Conservation (phyloP, 2,888 invertebrate species). For the Drosophila setosimentum region DNA sequence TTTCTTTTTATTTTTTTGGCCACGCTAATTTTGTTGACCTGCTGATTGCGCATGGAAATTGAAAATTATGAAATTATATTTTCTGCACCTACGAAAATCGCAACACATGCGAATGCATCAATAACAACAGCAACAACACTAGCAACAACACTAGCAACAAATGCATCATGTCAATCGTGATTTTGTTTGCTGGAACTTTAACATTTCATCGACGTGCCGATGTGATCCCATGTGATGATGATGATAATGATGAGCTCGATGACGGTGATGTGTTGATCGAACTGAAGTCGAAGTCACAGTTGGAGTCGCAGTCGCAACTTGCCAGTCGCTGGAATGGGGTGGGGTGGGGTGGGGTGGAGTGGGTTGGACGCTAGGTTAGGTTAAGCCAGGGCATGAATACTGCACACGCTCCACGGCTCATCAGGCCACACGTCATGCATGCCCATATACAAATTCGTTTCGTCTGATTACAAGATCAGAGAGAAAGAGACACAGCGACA, state of each 20-base stretch:
- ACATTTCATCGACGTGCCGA: slow-evolving; percentile 80
- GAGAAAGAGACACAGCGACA: slow-evolving; percentile 4
- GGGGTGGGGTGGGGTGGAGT: background rate
- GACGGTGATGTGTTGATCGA: slow-evolving; percentile 62
- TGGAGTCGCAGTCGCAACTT: slow-evolving; percentile 26
- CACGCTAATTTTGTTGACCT: slow-evolving; percentile 80
- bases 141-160: slow-evolving; percentile 45
- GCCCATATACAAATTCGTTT: slow-evolving; percentile 81
- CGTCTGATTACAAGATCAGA: slow-evolving; percentile 79
- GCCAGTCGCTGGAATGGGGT: slow-evolving; percentile 2
- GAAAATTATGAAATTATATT: slow-evolving; percentile 81
- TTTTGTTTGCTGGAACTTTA: slow-evolving; percentile 82
- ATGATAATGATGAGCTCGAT: slow-evolving; percentile 29
- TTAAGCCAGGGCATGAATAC: slow-evolving; percentile 55
- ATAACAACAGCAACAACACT: slow-evolving; percentile 34
- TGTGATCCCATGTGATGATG: slow-evolving; percentile 64
- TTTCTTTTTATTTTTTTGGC: slow-evolving; percentile 62
- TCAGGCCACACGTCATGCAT: slow-evolving; percentile 82
- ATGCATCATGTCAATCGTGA: slow-evolving; percentile 80
- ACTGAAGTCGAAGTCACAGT: slow-evolving; percentile 35
- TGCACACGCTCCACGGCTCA: slow-evolving; percentile 70
- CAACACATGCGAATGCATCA: slow-evolving; percentile 57
- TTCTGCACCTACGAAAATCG: slow-evolving; percentile 65
- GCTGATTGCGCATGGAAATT: slow-evolving; percentile 81
- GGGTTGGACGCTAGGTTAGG: slow-evolving; percentile 39